phyloP scores from a whole-genome alignment of 1,140 invertebrate genomes.

The Zaprionus inermis region DNA sequence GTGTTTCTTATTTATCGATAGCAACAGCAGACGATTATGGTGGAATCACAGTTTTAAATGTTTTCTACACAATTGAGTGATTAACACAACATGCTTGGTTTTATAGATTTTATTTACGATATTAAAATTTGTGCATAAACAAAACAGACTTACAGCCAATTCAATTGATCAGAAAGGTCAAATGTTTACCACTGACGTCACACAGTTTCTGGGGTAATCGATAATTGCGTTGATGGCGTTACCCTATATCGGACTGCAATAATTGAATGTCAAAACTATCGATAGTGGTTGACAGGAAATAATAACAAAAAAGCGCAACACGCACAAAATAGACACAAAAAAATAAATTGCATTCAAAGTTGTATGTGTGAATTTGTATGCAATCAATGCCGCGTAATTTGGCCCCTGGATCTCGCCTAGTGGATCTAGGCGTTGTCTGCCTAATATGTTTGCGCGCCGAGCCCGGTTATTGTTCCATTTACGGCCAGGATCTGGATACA shows the following conservation, averaged over 20 bases:
- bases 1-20: conserved; percentile 22
- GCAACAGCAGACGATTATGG: not conserved
- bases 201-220: not conserved
- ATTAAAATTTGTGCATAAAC: not conserved
- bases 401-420: conserved; percentile 40
- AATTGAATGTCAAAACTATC: conserved; percentile 19
- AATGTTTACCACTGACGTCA: conserved; percentile 2
- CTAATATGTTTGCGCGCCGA: conserved; percentile 86
- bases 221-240: not conserved
- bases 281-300: conserved; percentile 29
- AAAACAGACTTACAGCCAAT: not conserved
- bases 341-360: conserved; percentile 17
- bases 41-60: not conserved
- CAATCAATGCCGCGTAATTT: conserved; percentile 46
- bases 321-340: conserved; percentile 48
- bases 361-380: conserved; percentile 22
- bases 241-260: not conserved
- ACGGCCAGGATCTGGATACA: conserved; percentile 85
- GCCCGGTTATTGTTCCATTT: conserved; percentile 85
- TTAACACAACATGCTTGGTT: not conserved
- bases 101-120: not conserved
- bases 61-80: not conserved
- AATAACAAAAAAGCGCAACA: conserved; percentile 46
- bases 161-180: not conserved
- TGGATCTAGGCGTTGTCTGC: conserved; percentile 86